Evolutionary conservation across 1,140 invertebrate genomes (phyloP).

Genomic region (Panulirus ornatus): DNA sequence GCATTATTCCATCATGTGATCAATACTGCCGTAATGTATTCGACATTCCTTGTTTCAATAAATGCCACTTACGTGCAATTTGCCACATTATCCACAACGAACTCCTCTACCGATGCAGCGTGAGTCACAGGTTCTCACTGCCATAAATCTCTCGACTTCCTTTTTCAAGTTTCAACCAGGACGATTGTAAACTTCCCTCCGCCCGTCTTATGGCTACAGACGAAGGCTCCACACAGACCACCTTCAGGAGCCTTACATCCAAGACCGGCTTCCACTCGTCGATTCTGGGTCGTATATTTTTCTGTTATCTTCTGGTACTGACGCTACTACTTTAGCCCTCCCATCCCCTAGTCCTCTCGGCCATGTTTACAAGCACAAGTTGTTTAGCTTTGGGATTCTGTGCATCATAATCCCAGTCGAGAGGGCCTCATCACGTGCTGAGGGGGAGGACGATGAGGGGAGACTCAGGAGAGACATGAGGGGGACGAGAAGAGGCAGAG

Average conservation of each 20-base stretch:
- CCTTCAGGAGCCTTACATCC: too few species aligned
- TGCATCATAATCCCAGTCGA: slow-evolving; percentile 22
- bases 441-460: not conserved
- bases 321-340: not conserved
- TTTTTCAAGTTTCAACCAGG: too few species aligned
- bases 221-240: not conserved
- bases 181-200: too few species aligned
- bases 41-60: too few species aligned
- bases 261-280: not conserved
- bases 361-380: slow-evolving; percentile 39
- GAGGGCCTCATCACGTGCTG: slow-evolving; percentile 15
- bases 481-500: not conserved
- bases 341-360: not conserved
- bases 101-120: too few species aligned
- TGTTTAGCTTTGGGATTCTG: slow-evolving; percentile 27
- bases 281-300: not conserved
- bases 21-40: too few species aligned
- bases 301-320: not conserved
- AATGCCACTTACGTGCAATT: too few species aligned
- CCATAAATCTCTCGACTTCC: too few species aligned
- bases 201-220: too few species aligned
- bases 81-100: too few species aligned
- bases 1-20: too few species aligned
- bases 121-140: too few species aligned
- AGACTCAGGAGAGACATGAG: not conserved